Evolutionary conservation across 2,888 invertebrate species (phyloP), one percentile per base, ranked within the genome.

Genomic region (Diarsia dahlii): DNA sequence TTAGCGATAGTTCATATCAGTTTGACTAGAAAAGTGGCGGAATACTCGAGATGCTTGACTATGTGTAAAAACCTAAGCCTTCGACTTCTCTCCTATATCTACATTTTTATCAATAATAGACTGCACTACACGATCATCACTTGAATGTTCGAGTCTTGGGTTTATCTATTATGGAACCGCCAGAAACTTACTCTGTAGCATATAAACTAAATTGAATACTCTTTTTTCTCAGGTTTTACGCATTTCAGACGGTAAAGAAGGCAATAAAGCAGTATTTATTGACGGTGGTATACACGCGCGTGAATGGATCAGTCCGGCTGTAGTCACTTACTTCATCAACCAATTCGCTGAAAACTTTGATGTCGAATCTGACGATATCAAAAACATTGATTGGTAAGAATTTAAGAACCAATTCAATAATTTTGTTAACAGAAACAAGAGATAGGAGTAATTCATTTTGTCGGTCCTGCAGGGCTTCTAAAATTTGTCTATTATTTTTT

Each of bases 271-370:
- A 0, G 95, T 98, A 45, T 98, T 98, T 97, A 97, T 98, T 74
- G 98, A 98, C 89, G 98, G 98, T 50, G 99, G 99, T 10, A 98
- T 99, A 85, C 99, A 99, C 90, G 99, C 99, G 0, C 97, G 99
- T 56, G 99, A 99, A 96, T 99, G 98, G 98, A 98, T 99, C 86
- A 98, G 98, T 71, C 98, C 98, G 0, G 98, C 99, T 0, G 97
- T 98, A 0, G 98, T 98, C 1, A 98, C 98, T 5, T 98, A 97
- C 90, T 97, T 98, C 78, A 98, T 98, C 80, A 97, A 98, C 90
- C 97, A 98, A 90, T 94, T 99, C 76, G 97, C 98, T 1, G 98
- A 98, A 90, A 98, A 98, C 91, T 98, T 97, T 91, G 98, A 98
- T 74, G 96, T 96, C 8, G 97, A 97, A 87, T 97, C 98, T 0